Evolutionary conservation across 2,888 invertebrate species (phyloP).

Genomic region (Tridacna crocea): DNA sequence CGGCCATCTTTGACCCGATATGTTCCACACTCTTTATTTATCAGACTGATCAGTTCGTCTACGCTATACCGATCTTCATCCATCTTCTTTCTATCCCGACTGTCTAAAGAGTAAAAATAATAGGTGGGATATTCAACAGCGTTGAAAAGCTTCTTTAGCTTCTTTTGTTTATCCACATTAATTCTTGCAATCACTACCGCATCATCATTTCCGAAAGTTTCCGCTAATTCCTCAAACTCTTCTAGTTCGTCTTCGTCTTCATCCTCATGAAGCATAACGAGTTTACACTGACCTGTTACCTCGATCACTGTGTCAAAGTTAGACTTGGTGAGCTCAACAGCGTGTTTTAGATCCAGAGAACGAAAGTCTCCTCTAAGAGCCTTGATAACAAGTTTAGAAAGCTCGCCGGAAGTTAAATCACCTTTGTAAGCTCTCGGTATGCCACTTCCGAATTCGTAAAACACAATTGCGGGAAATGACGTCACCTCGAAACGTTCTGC

Average conservation of each 20-base stretch:
- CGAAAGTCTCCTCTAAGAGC: conserved; percentile 32
- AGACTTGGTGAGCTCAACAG: conserved; percentile 37
- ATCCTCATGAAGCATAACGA: conserved; percentile 52
- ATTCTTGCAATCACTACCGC: conserved; percentile 45
- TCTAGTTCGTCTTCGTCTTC: conserved; percentile 47
- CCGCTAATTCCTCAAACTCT: conserved; percentile 51
- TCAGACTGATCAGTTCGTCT: conserved; percentile 39
- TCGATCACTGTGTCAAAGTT: conserved; percentile 40
- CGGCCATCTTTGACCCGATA: conserved; percentile 43
- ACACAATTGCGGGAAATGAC: conserved; percentile 55
- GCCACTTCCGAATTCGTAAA: conserved; percentile 59
- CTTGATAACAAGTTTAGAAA: conserved; percentile 34
- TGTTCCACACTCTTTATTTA: conserved; percentile 45
- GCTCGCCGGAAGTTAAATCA: conserved; percentile 40
- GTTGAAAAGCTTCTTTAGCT: conserved; percentile 31
- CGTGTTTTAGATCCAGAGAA: conserved; percentile 28
- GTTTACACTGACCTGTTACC: conserved; percentile 37
- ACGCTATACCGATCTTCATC: conserved; percentile 34
- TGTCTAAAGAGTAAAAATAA: conserved; percentile 46
- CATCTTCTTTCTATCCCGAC: conserved; percentile 29
- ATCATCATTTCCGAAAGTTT: conserved; percentile 51
- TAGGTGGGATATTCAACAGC: conserved; percentile 35
- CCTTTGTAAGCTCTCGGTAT: conserved; percentile 46
- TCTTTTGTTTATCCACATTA: conserved; percentile 39
- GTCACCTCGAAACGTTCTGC: conserved; percentile 51